Conservation (phyloP, 2,888 invertebrate species). For the Rhamphomyia laevipes region DNA sequence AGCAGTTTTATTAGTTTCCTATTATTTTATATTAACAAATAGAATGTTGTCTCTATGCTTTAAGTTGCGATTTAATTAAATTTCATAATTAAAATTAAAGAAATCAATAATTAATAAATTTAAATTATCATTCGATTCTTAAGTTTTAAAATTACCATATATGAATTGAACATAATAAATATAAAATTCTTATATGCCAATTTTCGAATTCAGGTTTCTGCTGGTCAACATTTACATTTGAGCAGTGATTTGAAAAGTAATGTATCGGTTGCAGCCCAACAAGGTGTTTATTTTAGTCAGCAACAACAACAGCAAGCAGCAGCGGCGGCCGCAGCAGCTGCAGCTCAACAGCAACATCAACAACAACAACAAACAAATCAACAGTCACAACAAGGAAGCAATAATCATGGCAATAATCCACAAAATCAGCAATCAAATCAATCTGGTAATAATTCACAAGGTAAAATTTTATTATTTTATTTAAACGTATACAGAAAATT, state of each 20-base stretch:
- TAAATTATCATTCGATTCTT: too few species aligned
- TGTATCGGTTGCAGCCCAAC: constrained; percentile 73
- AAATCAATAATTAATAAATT: too few species aligned
- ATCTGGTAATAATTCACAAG: constrained; percentile 33
- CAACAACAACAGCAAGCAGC: constrained; percentile 34
- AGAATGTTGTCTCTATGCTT: too few species aligned
- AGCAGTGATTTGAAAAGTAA: constrained; percentile 59
- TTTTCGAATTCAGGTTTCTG: constrained; percentile 57
- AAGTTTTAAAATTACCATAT: too few species aligned
- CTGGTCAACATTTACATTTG: constrained; percentile 75
- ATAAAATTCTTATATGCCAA: too few species aligned
- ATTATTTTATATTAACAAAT: too few species aligned
- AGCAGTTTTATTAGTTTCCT: too few species aligned
- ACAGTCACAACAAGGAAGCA: constrained; percentile 18
- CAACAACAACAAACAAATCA: constrained; percentile 30
- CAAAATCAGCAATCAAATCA: constrained; percentile 30
- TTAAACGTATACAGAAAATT: neutral
- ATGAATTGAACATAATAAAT: too few species aligned
- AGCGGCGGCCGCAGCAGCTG: constrained; percentile 19
- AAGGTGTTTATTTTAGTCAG: constrained; percentile 63
- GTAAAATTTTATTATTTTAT: constrained; percentile 18
- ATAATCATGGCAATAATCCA: constrained; percentile 9
- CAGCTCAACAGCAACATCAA: constrained; percentile 27
- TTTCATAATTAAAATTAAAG: too few species aligned
- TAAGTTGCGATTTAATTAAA: too few species aligned